Evolutionary conservation across 2,113 vertebrate genomes (phyloP), one percentile per base, ranked within the genome.

Genomic region (Martes martes): DNA sequence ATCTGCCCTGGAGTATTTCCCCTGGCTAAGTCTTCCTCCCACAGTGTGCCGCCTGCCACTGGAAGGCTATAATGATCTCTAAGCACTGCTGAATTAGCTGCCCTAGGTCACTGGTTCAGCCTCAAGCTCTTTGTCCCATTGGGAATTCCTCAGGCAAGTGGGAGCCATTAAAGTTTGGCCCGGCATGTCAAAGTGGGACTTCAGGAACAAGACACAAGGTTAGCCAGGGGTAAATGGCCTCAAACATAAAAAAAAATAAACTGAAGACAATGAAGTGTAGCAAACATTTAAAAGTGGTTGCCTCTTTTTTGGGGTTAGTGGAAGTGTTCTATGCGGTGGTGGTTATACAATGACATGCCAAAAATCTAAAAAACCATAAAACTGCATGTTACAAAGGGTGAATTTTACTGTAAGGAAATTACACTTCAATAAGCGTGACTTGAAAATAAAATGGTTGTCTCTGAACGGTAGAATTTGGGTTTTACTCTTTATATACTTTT

Each of bases 371-470:
- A 76, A 86, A 81, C 26, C 52, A 42, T 9, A 80, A n/a, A 96
- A 86, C 16, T 67, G 3, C 55, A 63, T 21, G 19, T n/a, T 52
- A 89, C 45, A 63, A 59, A 83, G 9, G 9, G 52, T 67, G 7
- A 89, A 80, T 82, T 96, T 91, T 87, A 59, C 13, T 63, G 7
- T 21, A 73, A 73, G 36, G 83, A 63, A 67, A 28, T 82, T 81
- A 71, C 0, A 76, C 11, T 76, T 86, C 39, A 94, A 45, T 67
- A 89, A 69, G 84, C 16, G 3, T 76, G 16, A 65, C 33, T 86
- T 96, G 80, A 89, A 93, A 94, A 85, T 52, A 84, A 26, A 92
- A 50, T 33, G n/a, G 65, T 93, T 87, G 69, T 83, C 42, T 92
- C 57, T 76, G 18, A 95, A 79, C 85, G 59, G 42, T 26, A 95